phyloP scores from a whole-genome alignment of 2,797 vertebrate species.

The Tamandua tetradactyla region DNA sequence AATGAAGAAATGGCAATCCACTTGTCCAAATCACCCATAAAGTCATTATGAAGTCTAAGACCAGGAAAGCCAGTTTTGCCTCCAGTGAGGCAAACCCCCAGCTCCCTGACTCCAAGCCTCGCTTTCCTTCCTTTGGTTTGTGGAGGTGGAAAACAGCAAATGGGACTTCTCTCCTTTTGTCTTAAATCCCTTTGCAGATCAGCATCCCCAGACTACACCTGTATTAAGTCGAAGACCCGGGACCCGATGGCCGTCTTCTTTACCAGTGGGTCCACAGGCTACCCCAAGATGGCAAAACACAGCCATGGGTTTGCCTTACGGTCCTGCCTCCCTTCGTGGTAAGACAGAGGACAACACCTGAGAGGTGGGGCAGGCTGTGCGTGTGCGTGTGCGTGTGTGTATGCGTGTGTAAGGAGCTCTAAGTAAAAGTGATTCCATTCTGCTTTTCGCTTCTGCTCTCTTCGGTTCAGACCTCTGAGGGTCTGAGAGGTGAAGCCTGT shows the following conservation, averaged over 20 bases:
- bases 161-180: not conserved
- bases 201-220: slow-evolving; percentile 84
- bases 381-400: not conserved
- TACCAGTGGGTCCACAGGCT: slow-evolving; percentile 90
- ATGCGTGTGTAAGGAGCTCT: not conserved
- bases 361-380: not conserved
- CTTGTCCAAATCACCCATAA: not conserved
- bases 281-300: slow-evolving; percentile 90
- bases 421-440: not conserved
- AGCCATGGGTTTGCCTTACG: slow-evolving; percentile 80
- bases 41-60: not conserved
- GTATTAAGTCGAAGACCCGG: slow-evolving; percentile 85
- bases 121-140: not conserved
- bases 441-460: not conserved
- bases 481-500: not conserved
- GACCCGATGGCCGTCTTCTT: slow-evolving; percentile 90
- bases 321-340: slow-evolving; percentile 35
- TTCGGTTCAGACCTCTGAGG: not conserved
- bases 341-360: not conserved
- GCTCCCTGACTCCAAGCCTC: not conserved
- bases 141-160: not conserved
- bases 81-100: not conserved
- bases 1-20: not conserved
- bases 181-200: slow-evolving; percentile 76
- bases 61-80: not conserved